These are phyloP conservation scores for Catalaphyllia jardinei DNA, from an alignment of 64 coral and sea anemone genomes.

Conservation along the genomic window DNA sequence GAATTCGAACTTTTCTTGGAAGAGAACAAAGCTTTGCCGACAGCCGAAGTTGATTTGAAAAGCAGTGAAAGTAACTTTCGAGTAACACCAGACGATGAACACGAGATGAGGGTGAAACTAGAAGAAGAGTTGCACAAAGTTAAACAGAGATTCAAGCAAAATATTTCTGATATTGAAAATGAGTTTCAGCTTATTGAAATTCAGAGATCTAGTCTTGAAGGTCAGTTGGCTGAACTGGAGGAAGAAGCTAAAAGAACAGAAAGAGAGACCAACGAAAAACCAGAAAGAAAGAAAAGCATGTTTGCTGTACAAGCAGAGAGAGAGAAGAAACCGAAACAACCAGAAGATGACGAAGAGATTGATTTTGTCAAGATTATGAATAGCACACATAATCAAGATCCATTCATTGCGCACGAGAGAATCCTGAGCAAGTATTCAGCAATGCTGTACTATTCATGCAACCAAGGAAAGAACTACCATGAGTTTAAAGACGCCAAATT, in stretches of 20 bases:
- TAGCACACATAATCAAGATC: constrained; percentile 73
- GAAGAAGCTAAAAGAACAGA: constrained; percentile 53
- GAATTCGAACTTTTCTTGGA: constrained; percentile 87
- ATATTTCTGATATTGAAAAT: constrained; percentile 88
- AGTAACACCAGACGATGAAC: constrained; percentile 65
- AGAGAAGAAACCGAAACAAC: constrained; percentile 18
- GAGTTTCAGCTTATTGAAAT: constrained; percentile 85
- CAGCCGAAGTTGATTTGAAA: constrained; percentile 17
- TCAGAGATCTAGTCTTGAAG: constrained; percentile 83
- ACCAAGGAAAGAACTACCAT: constrained; percentile 97
- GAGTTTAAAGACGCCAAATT: constrained; percentile 92
- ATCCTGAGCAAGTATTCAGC: constrained; percentile 97
- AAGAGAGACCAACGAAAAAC: constrained; percentile 39
- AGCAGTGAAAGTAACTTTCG: constrained; percentile 3
- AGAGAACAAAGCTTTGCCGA: constrained; percentile 45
- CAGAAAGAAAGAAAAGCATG: constrained; percentile 26
- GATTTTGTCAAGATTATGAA: constrained; percentile 97
- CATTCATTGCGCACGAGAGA: constrained; percentile 92
- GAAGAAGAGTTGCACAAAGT: constrained; percentile 59
- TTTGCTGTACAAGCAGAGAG: constrained; percentile 34
- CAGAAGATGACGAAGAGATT: constrained; percentile 79
- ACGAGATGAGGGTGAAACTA: constrained; percentile 55
- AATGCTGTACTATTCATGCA: constrained; percentile 93
- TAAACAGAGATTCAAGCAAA: constrained; percentile 78
- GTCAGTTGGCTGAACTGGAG: constrained; percentile 59